These are phyloP conservation scores for Dendropsophus ebraccatus DNA, from an alignment of 2,113 vertebrate genomes.

Conservation along the genomic window DNA sequence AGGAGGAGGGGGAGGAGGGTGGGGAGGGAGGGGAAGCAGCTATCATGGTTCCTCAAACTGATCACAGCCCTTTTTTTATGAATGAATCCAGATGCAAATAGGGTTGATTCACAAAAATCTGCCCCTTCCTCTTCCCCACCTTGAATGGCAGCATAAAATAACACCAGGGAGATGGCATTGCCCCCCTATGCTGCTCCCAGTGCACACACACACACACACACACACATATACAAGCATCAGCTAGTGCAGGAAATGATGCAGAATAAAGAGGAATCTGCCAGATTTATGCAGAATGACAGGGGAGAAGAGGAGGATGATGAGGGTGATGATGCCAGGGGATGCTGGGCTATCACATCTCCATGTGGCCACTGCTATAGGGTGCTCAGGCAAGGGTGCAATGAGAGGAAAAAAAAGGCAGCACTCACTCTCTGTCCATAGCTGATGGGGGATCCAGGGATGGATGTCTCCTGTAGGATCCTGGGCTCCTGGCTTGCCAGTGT, in stretches of 20 bases:
- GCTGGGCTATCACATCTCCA: background rate
- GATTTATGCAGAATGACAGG: conserved; percentile 16
- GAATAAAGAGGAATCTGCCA: background rate
- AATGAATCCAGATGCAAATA: conserved; percentile 62
- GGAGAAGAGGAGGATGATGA: no score
- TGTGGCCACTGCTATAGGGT: background rate
- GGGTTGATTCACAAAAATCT: conserved; percentile 63
- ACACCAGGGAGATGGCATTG: background rate
- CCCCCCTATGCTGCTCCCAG: background rate
- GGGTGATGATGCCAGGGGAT: no score
- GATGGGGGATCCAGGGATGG: conserved; percentile 34
- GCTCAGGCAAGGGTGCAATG: conserved; percentile 4
- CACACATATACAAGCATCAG: no score
- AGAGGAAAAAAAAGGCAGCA: conserved; percentile 29
- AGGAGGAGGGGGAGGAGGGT: conserved; percentile 26
- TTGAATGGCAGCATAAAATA: background rate
- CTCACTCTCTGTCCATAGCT: conserved; percentile 60
- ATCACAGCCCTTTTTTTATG: conserved; percentile 60
- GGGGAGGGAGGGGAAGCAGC: conserved; percentile 48
- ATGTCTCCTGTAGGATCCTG: conserved; percentile 35
- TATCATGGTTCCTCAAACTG: conserved; percentile 43
- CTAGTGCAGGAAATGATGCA: conserved; percentile 29
- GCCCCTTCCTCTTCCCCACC: conserved; percentile 17
- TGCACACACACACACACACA: background rate
- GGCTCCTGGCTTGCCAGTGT: conserved; percentile 28